Conservation (phyloP, 2,113 vertebrate genomes). For the Coptodon rendalli region DNA sequence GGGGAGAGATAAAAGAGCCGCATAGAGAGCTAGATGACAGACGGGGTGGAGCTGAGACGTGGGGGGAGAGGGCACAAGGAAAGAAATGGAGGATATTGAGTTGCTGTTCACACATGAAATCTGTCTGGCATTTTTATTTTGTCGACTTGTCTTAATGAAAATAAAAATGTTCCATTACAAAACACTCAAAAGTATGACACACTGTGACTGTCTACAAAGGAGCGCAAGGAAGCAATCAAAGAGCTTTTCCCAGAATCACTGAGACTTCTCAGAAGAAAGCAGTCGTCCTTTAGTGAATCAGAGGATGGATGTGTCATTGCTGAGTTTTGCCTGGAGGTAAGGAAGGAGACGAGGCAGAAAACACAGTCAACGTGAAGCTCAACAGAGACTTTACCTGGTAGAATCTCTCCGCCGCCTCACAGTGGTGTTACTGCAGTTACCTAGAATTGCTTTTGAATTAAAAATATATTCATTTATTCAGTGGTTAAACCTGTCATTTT, state of each 20-base stretch:
- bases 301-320: neutral
- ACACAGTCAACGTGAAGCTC: neutral
- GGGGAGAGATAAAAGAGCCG: constrained; percentile 7
- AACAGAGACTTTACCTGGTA: neutral
- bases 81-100: neutral
- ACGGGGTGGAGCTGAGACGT: neutral
- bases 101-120: neutral
- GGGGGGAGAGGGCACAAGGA: neutral
- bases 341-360: neutral
- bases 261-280: constrained; percentile 10
- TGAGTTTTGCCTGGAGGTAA: neutral
- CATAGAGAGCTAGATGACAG: neutral
- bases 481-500: neutral
- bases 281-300: constrained; percentile 34
- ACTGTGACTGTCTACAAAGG: neutral
- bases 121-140: neutral
- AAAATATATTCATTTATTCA: neutral
- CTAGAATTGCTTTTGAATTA: neutral
- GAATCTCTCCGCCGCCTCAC: neutral
- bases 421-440: neutral
- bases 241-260: constrained; percentile 21
- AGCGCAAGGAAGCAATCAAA: constrained; percentile 21
- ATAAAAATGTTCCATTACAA: neutral
- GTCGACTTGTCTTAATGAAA: neutral
- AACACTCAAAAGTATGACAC: neutral